These are phyloP conservation scores for Halcyon senegalensis DNA, from an alignment of 2,113 vertebrate species.

Conservation along the genomic window DNA sequence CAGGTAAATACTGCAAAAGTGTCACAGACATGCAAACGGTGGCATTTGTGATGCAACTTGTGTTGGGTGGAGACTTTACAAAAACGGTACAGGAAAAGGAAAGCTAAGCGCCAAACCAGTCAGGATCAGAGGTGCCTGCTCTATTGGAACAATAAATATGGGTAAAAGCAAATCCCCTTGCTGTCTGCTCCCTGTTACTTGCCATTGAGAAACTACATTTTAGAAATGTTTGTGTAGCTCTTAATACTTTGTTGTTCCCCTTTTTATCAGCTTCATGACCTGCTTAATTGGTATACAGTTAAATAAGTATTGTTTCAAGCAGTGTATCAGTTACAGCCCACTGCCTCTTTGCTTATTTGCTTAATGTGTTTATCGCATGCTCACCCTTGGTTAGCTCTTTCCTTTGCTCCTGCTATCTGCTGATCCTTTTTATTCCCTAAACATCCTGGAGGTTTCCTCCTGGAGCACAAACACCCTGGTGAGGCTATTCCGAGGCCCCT, in stretches of 20 bases:
- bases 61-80: not conserved
- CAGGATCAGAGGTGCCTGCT: not conserved
- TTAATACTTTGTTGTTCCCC: not conserved
- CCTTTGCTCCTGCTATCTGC: slow-evolving; percentile 14
- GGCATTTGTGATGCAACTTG: not conserved
- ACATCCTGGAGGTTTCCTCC: not conserved
- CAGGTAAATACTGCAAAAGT: not conserved
- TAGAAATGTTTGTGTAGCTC: not conserved
- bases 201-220: not conserved
- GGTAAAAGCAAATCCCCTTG: not conserved
- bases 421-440: not conserved
- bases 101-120: not conserved
- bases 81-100: not conserved
- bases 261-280: slow-evolving; percentile 48
- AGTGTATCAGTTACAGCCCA: slow-evolving; percentile 52
- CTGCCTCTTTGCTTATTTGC: slow-evolving; percentile 47
- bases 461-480: not conserved
- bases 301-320: slow-evolving; percentile 48
- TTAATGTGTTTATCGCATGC: slow-evolving; percentile 27
- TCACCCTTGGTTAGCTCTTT: not conserved
- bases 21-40: not conserved
- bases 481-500: not conserved
- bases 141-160: not conserved
- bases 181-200: not conserved
- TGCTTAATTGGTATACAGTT: slow-evolving; percentile 48